phyloP scores from a whole-genome alignment of 1,140 invertebrate genomes.

The Drosophila yakuba region DNA sequence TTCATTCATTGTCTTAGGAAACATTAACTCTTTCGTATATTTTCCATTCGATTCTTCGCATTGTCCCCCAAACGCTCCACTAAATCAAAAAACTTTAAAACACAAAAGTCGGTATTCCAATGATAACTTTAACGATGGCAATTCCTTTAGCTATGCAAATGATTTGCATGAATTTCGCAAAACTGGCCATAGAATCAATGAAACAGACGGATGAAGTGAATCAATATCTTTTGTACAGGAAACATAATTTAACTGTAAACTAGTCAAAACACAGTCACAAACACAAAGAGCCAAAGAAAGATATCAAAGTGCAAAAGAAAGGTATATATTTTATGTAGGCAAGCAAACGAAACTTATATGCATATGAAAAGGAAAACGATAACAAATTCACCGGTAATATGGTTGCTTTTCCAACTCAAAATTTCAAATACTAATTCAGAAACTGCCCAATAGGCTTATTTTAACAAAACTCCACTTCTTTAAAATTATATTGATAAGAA shows the following conservation, averaged over 20 bases:
- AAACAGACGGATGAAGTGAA: slow-evolving; percentile 40
- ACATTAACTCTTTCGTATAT: slow-evolving; percentile 14
- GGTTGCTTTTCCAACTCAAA: not conserved
- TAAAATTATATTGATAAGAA: too few species aligned
- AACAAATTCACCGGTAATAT: not conserved
- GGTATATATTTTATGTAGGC: not conserved
- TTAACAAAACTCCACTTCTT: too few species aligned
- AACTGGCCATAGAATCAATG: slow-evolving; percentile 34
- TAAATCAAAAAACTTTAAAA: slow-evolving; percentile 33
- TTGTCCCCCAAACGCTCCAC: slow-evolving; percentile 28
- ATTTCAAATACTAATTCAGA: not conserved
- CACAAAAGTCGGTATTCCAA: slow-evolving; percentile 8
- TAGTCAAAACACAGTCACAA: slow-evolving; percentile 36
- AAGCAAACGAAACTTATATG: slow-evolving; percentile 25
- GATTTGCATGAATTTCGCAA: slow-evolving; percentile 29
- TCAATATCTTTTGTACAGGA: slow-evolving; percentile 26
- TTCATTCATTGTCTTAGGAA: slow-evolving; percentile 30
- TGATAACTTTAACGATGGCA: not conserved
- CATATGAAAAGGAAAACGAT: slow-evolving; percentile 54
- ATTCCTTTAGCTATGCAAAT: slow-evolving; percentile 43
- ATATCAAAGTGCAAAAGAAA: slow-evolving; percentile 21
- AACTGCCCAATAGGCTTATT: too few species aligned
- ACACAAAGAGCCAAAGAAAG: slow-evolving; percentile 26
- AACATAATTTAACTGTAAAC: slow-evolving; percentile 49
- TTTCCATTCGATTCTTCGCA: slow-evolving; percentile 34